A percentile compares a stretch with the other conserved stretches of the same genome.
phyloP scores from a whole-genome alignment of 2,113 vertebrate species.

The Fulica atra region DNA sequence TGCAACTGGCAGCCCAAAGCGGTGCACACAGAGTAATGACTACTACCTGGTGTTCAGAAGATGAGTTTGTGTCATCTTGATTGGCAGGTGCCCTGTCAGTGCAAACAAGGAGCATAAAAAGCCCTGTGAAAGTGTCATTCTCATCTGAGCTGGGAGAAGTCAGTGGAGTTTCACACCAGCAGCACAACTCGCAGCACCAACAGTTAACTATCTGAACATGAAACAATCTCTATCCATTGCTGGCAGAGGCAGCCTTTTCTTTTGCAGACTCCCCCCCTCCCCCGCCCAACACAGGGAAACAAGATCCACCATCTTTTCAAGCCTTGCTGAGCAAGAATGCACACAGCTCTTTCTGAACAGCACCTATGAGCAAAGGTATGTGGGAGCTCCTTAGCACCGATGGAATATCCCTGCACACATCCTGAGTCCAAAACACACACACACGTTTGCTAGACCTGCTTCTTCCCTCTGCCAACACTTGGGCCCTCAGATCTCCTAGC shows the following conservation, averaged over 20 bases:
- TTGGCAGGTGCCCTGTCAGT: background rate
- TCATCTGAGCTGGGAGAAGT: background rate
- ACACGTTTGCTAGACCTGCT: background rate
- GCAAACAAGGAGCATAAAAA: background rate
- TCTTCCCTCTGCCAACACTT: background rate
- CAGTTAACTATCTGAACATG: background rate
- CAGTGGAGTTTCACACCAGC: background rate
- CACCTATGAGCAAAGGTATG: background rate
- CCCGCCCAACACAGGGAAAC: background rate
- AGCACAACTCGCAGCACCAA: background rate
- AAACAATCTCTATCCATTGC: background rate
- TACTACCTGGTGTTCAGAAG: background rate
- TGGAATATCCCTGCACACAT: background rate
- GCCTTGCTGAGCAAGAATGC: background rate
- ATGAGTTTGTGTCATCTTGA: background rate
- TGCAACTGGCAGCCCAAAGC: background rate
- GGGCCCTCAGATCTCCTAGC: background rate
- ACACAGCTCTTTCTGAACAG: background rate
- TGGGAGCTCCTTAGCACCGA: background rate
- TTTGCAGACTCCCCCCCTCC: background rate
- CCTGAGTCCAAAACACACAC: background rate
- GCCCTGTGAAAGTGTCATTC: background rate
- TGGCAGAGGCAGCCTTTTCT: background rate
- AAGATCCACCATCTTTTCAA: conserved; percentile 6
- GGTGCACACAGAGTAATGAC: background rate